These are phyloP conservation scores for Anastrepha ludens DNA, from an alignment of 1,140 invertebrate genomes.

Conservation along the genomic window DNA sequence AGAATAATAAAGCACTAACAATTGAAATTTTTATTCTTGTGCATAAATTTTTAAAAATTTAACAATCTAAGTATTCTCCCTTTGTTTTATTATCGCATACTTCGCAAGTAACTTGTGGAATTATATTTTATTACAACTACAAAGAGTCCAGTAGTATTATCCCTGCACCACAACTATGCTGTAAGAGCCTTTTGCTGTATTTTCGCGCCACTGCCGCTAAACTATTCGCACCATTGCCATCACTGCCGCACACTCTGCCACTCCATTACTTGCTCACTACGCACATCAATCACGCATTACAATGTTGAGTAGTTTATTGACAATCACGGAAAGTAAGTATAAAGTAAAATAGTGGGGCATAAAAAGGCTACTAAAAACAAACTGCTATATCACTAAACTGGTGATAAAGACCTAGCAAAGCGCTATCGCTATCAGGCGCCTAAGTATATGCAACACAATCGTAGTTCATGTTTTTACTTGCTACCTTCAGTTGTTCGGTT, in stretches of 20 bases:
- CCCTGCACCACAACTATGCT: not conserved
- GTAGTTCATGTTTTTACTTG: not conserved
- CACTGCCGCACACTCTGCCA: not conserved
- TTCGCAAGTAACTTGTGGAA: too few species aligned
- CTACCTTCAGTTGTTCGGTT: not conserved
- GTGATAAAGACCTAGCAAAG: not conserved
- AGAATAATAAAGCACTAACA: too few species aligned
- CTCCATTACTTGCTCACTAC: not conserved
- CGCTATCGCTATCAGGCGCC: not conserved
- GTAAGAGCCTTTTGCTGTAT: not conserved
- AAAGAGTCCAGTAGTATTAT: not conserved
- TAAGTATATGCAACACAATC: not conserved
- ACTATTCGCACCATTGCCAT: not conserved
- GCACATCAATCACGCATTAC: slow-evolving; percentile 35
- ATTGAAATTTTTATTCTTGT: too few species aligned
- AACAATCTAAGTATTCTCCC: too few species aligned
- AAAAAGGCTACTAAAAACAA: not conserved
- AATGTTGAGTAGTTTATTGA: slow-evolving; percentile 37
- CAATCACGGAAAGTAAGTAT: not conserved
- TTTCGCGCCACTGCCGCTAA: not conserved
- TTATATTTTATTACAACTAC: not conserved
- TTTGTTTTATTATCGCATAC: too few species aligned
- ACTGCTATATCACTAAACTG: not conserved
- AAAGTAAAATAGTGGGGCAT: too few species aligned
- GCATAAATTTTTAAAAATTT: too few species aligned